phyloP scores from a whole-genome alignment of 92 coral and sea anemone species.

The Epizoanthus illoricatus region DNA sequence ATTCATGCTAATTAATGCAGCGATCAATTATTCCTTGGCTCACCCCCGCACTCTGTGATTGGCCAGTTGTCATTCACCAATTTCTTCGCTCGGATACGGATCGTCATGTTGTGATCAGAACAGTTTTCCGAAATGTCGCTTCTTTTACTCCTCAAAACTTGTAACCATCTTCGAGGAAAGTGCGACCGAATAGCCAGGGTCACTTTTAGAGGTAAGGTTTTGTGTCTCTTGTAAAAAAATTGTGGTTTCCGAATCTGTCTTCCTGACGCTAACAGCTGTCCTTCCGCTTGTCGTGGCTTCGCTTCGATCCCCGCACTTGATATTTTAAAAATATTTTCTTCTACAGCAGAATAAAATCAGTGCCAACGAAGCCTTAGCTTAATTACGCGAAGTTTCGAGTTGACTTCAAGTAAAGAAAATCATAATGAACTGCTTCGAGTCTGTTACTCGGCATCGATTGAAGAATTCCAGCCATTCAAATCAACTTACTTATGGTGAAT shows the following conservation, averaged over 20 bases:
- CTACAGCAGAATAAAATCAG: not conserved
- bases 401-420: not conserved
- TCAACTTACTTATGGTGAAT: conserved; percentile 14
- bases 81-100: conserved; percentile 62
- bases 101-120: conserved; percentile 87
- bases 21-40: conserved; percentile 77
- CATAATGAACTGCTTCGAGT: conserved; percentile 18
- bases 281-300: conserved; percentile 22
- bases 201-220: conserved; percentile 91
- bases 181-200: conserved; percentile 97
- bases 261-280: conserved; percentile 21
- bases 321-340: conserved; percentile 4
- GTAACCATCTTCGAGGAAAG: conserved; percentile 93
- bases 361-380: not conserved
- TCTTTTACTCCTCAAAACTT: conserved; percentile 88
- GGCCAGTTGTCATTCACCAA: conserved; percentile 47
- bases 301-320: conserved; percentile 13
- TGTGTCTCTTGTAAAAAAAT: conserved; percentile 8
- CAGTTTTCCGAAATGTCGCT: conserved; percentile 80
- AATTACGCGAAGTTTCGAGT: not conserved
- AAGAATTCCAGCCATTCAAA: conserved; percentile 24
- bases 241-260: conserved; percentile 30
- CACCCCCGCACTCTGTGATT: conserved; percentile 66
- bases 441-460: conserved; percentile 28
- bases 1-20: conserved; percentile 58